Conservation (phyloP, 2,888 invertebrate genomes). For the Steinernema hermaphroditum region DNA sequence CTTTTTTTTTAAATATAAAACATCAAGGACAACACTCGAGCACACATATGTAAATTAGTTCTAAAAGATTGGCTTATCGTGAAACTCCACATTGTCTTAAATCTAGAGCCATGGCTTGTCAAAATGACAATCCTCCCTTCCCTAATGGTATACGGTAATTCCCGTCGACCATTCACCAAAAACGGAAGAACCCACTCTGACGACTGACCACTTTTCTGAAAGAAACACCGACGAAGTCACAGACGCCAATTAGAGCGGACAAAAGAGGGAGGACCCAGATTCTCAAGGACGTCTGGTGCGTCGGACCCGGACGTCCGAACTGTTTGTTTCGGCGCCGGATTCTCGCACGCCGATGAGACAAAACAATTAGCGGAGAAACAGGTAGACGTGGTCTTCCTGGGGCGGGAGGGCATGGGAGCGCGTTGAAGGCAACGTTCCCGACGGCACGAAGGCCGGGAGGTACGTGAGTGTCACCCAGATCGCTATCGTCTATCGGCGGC, state of each 20-base stretch:
- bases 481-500: slow-evolving; percentile 26
- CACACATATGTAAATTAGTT: too few species aligned
- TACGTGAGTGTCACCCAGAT: background rate
- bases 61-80: too few species aligned
- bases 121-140: too few species aligned
- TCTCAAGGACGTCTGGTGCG: slow-evolving; percentile 2
- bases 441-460: background rate
- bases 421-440: background rate
- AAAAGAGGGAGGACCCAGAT: background rate
- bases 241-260: background rate
- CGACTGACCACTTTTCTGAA: too few species aligned
- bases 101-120: too few species aligned
- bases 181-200: too few species aligned
- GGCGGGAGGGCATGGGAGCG: slow-evolving; percentile 20
- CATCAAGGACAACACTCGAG: too few species aligned
- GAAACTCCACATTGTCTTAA: too few species aligned
- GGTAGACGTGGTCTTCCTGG: background rate
- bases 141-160: too few species aligned
- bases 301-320: background rate
- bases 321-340: background rate
- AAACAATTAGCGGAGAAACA: slow-evolving; percentile 25
- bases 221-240: background rate
- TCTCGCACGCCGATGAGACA: background rate
- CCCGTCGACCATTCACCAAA: too few species aligned
- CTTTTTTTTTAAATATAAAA: too few species aligned